phyloP scores from a whole-genome alignment of 92 coral and sea anemone genomes.

The Metridium senile region DNA sequence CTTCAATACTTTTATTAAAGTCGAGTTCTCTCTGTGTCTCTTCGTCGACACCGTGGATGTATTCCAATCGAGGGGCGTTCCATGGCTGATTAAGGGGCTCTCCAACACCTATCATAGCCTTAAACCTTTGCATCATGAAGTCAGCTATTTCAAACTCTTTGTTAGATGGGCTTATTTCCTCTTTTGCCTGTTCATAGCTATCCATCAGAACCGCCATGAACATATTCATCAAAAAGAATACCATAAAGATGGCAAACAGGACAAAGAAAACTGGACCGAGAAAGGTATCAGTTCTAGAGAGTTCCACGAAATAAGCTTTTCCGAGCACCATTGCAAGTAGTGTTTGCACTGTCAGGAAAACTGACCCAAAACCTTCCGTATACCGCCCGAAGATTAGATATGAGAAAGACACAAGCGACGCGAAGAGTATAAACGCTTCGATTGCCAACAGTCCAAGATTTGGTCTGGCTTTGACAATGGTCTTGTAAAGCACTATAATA shows the following conservation, averaged over 20 bases:
- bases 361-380: constrained; percentile 36
- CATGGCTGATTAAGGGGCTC: constrained; percentile 31
- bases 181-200: constrained; percentile 25
- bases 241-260: constrained; percentile 29
- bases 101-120: constrained; percentile 23
- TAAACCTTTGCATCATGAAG: constrained; percentile 39
- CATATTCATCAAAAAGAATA: constrained; percentile 40
- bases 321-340: constrained; percentile 40
- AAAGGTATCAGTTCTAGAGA: constrained; percentile 11
- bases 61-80: constrained; percentile 15
- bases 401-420: constrained; percentile 37
- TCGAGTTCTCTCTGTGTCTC: constrained; percentile 13
- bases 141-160: constrained; percentile 49
- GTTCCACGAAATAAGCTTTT: constrained; percentile 39
- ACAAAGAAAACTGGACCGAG: constrained; percentile 38
- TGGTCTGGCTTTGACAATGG: constrained; percentile 12
- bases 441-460: constrained; percentile 26
- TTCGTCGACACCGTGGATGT: constrained; percentile 18
- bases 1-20: background rate
- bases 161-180: background rate
- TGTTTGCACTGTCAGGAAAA: constrained; percentile 23
- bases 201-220: constrained; percentile 42
- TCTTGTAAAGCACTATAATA: constrained; percentile 27
- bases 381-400: constrained; percentile 35
- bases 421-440: constrained; percentile 32